These are phyloP conservation scores for Acarapis woodi DNA, from an alignment of 1,140 invertebrate species.

Conservation along the genomic window DNA sequence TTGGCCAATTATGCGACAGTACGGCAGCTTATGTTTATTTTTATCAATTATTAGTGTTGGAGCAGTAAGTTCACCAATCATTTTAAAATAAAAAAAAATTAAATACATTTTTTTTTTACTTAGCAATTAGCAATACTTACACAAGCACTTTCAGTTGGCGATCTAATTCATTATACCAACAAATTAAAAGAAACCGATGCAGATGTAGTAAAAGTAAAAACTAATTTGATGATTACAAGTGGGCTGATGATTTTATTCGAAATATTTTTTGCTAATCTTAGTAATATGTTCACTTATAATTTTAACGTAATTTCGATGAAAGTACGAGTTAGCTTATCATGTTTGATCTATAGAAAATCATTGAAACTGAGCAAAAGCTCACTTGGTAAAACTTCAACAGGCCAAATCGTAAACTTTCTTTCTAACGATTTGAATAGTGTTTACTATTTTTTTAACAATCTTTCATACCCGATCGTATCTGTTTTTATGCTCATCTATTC, in stretches of 20 bases:
- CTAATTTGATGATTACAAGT: constrained; percentile 4
- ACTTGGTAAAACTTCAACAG: constrained; percentile 40
- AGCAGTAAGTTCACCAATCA: too few species aligned
- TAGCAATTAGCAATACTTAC: background rate
- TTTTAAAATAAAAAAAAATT: too few species aligned
- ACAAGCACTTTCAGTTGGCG: constrained; percentile 8
- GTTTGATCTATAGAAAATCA: constrained; percentile 25
- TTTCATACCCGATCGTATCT: constrained; percentile 28
- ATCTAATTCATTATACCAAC: too few species aligned
- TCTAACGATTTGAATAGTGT: constrained; percentile 36
- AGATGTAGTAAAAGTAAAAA: background rate
- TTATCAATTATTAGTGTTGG: too few species aligned
- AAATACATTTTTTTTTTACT: too few species aligned
- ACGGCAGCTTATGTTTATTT: too few species aligned
- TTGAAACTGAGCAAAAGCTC: constrained; percentile 25
- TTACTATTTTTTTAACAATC: constrained; percentile 20
- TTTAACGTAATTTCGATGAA: constrained; percentile 22
- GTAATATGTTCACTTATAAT: constrained; percentile 46
- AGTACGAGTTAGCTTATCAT: constrained; percentile 21
- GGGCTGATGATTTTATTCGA: constrained; percentile 7
- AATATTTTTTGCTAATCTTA: constrained; percentile 32
- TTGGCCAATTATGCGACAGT: too few species aligned
- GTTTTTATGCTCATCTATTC: constrained; percentile 36
- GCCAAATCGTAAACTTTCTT: constrained; percentile 67
- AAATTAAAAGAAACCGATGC: too few species aligned